These are phyloP conservation scores for Tetragnatha montana DNA, from an alignment of 2,888 invertebrate species.

Conservation along the genomic window DNA sequence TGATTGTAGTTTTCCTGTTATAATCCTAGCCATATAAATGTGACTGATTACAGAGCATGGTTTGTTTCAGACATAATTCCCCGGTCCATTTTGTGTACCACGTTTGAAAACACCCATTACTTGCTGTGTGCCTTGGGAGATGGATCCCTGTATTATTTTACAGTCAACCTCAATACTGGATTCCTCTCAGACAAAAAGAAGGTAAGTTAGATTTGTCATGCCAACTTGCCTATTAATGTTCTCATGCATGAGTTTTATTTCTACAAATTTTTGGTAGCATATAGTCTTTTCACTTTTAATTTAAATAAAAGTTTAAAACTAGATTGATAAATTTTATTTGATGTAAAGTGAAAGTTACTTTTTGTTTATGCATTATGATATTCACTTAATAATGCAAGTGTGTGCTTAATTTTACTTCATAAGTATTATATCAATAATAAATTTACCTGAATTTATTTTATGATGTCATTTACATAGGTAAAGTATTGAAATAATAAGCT, in stretches of 20 bases:
- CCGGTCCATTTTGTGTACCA: conserved; percentile 94
- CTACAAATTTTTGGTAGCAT: too few relatives aligned
- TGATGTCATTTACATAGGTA: too few relatives aligned
- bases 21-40: too few relatives aligned
- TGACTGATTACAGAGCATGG: not conserved
- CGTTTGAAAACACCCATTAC: conserved; percentile 93
- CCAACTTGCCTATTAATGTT: too few relatives aligned
- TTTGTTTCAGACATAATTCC: conserved; percentile 90
- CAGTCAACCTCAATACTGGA: conserved; percentile 85
- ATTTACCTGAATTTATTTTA: too few relatives aligned
- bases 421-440: too few relatives aligned
- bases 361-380: too few relatives aligned
- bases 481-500: too few relatives aligned
- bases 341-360: too few relatives aligned
- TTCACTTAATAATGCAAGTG: too few relatives aligned
- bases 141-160: conserved; percentile 97
- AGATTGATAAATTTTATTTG: not conserved
- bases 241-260: not conserved
- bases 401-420: too few relatives aligned
- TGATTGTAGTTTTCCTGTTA: too few relatives aligned
- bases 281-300: not conserved
- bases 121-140: conserved; percentile 95
- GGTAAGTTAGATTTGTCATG: conserved; percentile 73
- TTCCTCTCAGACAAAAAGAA: conserved; percentile 91
- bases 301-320: not conserved